phyloP scores from a whole-genome alignment of 1,140 invertebrate genomes.

The Lithobius niger region DNA sequence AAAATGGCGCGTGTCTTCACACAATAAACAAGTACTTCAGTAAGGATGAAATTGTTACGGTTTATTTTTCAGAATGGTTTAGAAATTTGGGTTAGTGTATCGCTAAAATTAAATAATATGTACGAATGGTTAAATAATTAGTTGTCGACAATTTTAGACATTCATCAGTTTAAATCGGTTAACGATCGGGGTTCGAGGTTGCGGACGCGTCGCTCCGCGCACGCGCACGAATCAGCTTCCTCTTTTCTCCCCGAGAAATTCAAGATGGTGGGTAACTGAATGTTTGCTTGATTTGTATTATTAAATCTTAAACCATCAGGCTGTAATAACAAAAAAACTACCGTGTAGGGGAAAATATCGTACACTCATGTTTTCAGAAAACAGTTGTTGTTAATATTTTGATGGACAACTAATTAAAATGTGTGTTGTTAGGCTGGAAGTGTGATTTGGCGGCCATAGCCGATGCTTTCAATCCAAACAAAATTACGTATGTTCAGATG shows the following conservation, averaged over 20 bases:
- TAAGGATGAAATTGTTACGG: background rate
- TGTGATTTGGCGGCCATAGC: too few relatives aligned
- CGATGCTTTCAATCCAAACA: too few relatives aligned
- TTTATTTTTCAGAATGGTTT: background rate
- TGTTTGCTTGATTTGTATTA: too few relatives aligned
- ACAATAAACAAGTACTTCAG: conserved; percentile 11
- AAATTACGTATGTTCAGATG: background rate
- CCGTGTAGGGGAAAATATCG: too few relatives aligned
- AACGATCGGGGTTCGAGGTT: background rate
- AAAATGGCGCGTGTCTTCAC: conserved; percentile 14
- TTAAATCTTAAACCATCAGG: too few relatives aligned
- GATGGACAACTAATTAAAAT: too few relatives aligned
- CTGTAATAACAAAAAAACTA: too few relatives aligned
- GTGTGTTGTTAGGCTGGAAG: too few relatives aligned
- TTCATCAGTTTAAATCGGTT: background rate
- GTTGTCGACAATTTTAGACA: too few relatives aligned
- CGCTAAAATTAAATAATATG: background rate
- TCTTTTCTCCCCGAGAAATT: conserved; percentile 1
- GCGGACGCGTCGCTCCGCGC: background rate
- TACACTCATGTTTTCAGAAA: too few relatives aligned
- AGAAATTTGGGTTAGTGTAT: background rate
- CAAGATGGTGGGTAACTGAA: conserved; percentile 11
- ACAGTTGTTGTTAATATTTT: too few relatives aligned
- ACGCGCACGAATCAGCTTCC: background rate
- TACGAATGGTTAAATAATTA: too few relatives aligned